These are phyloP conservation scores for Setipinna tenuifilis DNA, from an alignment of 2,797 vertebrate species.

Conservation along the genomic window DNA sequence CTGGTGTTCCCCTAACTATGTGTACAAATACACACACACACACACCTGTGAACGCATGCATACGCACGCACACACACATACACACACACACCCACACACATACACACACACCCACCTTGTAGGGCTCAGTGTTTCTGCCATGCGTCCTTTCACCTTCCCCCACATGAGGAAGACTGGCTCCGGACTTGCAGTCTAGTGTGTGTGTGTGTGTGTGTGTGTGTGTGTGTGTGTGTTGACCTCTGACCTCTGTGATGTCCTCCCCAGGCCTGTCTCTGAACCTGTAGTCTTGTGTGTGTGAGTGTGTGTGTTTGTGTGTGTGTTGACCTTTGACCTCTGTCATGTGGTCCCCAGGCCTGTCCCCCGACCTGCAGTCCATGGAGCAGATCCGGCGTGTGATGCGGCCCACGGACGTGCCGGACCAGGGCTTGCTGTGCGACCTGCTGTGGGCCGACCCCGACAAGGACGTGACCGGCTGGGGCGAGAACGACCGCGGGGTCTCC, in stretches of 20 bases:
- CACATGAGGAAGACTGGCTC: background rate
- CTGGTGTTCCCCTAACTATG: too few species aligned
- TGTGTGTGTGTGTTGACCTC: background rate
- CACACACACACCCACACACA: too few species aligned
- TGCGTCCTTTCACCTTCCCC: background rate
- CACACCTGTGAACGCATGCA: too few species aligned
- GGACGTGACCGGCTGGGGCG: slow-evolving; percentile 82
- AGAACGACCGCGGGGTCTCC: slow-evolving; percentile 82
- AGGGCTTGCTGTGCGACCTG: slow-evolving; percentile 81
- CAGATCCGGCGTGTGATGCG: slow-evolving; percentile 82
- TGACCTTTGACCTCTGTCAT: background rate
- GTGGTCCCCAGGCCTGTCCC: slow-evolving; percentile 72
- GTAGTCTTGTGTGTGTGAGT: slow-evolving; percentile 63
- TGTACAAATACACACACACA: too few species aligned
- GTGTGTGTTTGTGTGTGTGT: background rate
- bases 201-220: background rate
- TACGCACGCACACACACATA: too few species aligned
- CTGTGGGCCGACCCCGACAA: slow-evolving; percentile 84
- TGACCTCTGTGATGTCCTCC: background rate
- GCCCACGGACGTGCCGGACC: slow-evolving; percentile 82
- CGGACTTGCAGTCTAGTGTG: background rate
- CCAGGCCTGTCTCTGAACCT: slow-evolving; percentile 80
- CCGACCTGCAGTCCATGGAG: slow-evolving; percentile 84
- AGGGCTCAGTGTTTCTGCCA: too few species aligned
- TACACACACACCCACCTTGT: too few species aligned